Conservation (phyloP, 2,113 vertebrate species). For the cattle (Bos taurus) region DNA sequence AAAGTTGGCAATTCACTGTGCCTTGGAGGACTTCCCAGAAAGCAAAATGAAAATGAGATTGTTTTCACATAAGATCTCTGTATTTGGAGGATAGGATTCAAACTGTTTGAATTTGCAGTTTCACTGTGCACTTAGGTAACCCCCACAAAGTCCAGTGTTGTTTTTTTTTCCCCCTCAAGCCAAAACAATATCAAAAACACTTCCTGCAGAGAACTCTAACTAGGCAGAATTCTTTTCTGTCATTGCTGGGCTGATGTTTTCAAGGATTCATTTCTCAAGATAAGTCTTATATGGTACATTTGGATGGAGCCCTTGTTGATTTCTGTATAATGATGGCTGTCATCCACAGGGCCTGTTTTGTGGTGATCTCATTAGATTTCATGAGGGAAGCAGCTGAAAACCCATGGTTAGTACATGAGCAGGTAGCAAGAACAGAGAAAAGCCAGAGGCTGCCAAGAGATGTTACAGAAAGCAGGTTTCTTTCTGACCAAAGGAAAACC, state of each 20-base stretch:
- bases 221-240: slow-evolving; percentile 18
- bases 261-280: slow-evolving; percentile 16
- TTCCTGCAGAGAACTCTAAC: slow-evolving; percentile 24
- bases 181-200: slow-evolving; percentile 42
- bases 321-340: background rate
- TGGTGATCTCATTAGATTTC: background rate
- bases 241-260: slow-evolving; percentile 7
- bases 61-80: slow-evolving; percentile 47
- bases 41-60: slow-evolving; percentile 49
- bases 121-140: slow-evolving; percentile 34
- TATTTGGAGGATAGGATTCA: slow-evolving; percentile 21
- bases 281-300: background rate
- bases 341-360: background rate
- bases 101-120: background rate
- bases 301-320: background rate
- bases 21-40: slow-evolving; percentile 50
- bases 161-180: background rate
- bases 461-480: background rate
- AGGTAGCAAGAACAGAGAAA: background rate
- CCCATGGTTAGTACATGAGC: background rate
- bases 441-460: background rate
- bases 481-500: background rate
- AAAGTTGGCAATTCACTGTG: background rate
- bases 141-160: background rate
- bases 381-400: background rate